Conservation (phyloP, 2,113 vertebrate genomes). For the Podocnemis expansa region DNA sequence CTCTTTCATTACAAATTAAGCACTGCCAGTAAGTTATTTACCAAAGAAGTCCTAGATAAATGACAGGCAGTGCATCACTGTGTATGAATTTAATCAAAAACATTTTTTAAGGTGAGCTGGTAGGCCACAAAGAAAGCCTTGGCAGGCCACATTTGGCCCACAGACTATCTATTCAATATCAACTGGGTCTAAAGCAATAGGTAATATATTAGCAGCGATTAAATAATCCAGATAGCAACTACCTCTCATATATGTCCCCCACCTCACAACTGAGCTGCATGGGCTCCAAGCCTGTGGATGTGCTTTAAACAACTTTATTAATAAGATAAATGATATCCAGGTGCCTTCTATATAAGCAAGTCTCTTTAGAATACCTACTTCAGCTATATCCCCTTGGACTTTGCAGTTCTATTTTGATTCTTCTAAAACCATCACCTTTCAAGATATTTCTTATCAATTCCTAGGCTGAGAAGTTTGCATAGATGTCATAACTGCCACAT, state of each 20-base stretch:
- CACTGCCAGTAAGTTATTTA: neutral
- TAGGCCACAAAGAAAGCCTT: neutral
- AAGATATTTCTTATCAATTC: neutral
- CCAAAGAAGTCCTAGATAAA: neutral
- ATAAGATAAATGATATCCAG: neutral
- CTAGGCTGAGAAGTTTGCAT: neutral
- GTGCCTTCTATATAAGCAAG: neutral
- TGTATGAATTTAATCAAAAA: too few relatives aligned
- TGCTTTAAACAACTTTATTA: constrained; percentile 25
- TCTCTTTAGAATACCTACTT: neutral
- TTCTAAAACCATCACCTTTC: neutral
- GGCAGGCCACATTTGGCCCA: neutral
- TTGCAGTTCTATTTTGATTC: neutral
- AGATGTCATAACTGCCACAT: neutral
- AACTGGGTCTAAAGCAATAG: neutral
- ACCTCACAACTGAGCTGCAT: neutral
- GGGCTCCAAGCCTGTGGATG: constrained; percentile 9
- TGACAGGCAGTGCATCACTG: neutral
- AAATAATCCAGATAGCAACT: constrained; percentile 13
- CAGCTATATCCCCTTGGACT: neutral
- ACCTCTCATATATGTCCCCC: neutral
- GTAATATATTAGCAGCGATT: neutral
- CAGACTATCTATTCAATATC: neutral
- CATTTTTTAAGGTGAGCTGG: neutral
- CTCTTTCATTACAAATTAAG: neutral